Conservation (phyloP, 30 jellyfish, hydroid and myxozoan species). For the Hydractinia symbiolongicarpus region DNA sequence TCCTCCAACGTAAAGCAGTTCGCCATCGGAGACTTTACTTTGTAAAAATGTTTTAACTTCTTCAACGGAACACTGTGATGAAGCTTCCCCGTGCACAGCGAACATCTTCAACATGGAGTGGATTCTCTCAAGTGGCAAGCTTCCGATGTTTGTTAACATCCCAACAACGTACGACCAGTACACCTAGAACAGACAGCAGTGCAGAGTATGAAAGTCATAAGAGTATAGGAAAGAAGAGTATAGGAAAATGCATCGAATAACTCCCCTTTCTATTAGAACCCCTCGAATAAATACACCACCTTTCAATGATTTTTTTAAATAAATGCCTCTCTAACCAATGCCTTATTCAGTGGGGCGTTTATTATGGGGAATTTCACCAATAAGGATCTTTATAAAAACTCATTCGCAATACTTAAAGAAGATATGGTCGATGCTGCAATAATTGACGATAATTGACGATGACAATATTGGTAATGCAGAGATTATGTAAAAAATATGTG, state of each 20-base stretch:
- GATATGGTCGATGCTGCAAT: no score
- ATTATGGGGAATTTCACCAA: no score
- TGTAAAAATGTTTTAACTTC: slow-evolving; percentile 78
- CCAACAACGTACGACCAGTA: slow-evolving; percentile 96
- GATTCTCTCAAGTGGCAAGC: slow-evolving; percentile 78
- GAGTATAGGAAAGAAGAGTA: background rate
- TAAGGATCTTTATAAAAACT: no score
- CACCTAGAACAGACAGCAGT: slow-evolving; percentile 31
- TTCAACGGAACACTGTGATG: slow-evolving; percentile 65
- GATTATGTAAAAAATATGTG: no score
- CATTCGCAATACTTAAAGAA: no score
- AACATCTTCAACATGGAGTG: slow-evolving; percentile 95
- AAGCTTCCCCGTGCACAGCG: slow-evolving; percentile 74
- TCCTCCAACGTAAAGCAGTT: slow-evolving; percentile 67
- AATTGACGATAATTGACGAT: no score
- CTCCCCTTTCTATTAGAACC: no score
- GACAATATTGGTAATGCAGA: no score
- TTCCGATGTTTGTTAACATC: slow-evolving; percentile 91
- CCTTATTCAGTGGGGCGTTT: no score
- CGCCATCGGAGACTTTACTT: slow-evolving; percentile 67
- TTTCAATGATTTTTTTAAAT: background rate
- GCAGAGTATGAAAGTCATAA: background rate
- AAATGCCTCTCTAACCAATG: no score
- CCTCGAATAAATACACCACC: background rate
- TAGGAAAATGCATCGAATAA: background rate